phyloP scores from a whole-genome alignment of 2,113 vertebrate species.

The Pycnonotus jocosus region DNA sequence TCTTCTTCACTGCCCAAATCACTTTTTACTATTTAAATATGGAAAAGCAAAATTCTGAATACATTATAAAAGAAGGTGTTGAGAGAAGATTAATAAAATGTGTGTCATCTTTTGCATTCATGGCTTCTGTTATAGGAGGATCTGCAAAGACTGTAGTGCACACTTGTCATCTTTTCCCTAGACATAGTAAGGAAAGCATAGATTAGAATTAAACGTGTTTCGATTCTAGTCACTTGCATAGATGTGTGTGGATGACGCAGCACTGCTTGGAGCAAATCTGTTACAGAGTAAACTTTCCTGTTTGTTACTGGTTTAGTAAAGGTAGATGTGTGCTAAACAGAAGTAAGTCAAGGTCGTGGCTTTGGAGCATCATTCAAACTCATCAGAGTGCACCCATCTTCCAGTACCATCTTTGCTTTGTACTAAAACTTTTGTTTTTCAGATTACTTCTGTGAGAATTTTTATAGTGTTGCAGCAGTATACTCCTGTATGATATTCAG shows the following conservation, averaged over 20 bases:
- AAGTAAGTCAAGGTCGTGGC: constrained; percentile 59
- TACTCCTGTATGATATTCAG: constrained; percentile 57
- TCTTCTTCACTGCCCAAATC: not conserved
- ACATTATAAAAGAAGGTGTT: constrained; percentile 29
- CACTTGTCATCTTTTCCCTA: constrained; percentile 42
- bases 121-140: not conserved
- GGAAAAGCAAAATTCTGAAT: constrained; percentile 54
- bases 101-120: constrained; percentile 56
- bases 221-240: constrained; percentile 51
- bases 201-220: constrained; percentile 58
- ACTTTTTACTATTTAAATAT: constrained; percentile 42
- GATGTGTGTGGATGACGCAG: constrained; percentile 53
- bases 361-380: constrained; percentile 58
- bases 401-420: constrained; percentile 27
- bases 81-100: constrained; percentile 62
- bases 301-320: constrained; percentile 55
- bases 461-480: constrained; percentile 10
- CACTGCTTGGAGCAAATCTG: constrained; percentile 59
- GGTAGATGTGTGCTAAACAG: constrained; percentile 51
- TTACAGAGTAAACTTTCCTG: constrained; percentile 55
- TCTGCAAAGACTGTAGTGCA: constrained; percentile 17
- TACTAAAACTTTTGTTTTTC: constrained; percentile 56
- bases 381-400: constrained; percentile 15
- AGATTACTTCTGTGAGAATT: constrained; percentile 50
- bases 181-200: constrained; percentile 44